Conservation (phyloP, 2,113 vertebrate species). For the Eudyptes chrysolophus region DNA sequence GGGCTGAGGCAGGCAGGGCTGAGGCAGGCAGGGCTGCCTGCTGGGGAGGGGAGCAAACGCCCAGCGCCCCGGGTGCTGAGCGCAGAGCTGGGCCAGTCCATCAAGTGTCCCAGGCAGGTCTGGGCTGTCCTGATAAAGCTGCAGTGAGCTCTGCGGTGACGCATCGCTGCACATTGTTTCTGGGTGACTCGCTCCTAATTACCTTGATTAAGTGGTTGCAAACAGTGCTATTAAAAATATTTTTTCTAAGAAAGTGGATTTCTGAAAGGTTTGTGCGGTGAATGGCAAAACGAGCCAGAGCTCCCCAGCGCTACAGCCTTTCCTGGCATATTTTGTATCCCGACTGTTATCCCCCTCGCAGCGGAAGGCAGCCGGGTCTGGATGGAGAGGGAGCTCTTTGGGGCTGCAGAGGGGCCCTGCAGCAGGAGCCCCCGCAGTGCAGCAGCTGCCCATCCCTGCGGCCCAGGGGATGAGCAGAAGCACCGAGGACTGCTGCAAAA, state of each 20-base stretch:
- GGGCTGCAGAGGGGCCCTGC: not conserved
- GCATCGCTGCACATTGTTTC: slow-evolving; percentile 55
- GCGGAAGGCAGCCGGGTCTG: not conserved
- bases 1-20: not conserved
- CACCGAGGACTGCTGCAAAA: not conserved
- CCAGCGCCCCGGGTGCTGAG: not conserved
- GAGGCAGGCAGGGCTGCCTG: not conserved
- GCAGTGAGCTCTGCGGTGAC: not conserved
- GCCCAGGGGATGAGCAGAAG: not conserved
- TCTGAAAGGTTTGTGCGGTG: slow-evolving; percentile 32
- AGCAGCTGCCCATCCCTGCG: rapidly evolving
- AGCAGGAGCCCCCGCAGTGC: not conserved
- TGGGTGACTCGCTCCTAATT: slow-evolving; percentile 71
- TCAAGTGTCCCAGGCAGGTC: not conserved
- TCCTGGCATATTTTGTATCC: not conserved
- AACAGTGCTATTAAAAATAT: slow-evolving; percentile 58
- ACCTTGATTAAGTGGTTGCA: slow-evolving; percentile 69
- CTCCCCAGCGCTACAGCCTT: not conserved
- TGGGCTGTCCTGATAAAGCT: slow-evolving; percentile 64
- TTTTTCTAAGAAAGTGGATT: slow-evolving; percentile 31
- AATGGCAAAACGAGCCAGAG: slow-evolving; percentile 34
- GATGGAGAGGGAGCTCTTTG: not conserved
- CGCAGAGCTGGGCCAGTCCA: not conserved
- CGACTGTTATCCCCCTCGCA: not conserved
- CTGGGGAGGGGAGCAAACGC: not conserved